Percentiles rank a stretch among this genome's conserved stretches.
phyloP scores from a whole-genome alignment of 2,797 vertebrate species.

The Sphaeramia orbicularis region DNA sequence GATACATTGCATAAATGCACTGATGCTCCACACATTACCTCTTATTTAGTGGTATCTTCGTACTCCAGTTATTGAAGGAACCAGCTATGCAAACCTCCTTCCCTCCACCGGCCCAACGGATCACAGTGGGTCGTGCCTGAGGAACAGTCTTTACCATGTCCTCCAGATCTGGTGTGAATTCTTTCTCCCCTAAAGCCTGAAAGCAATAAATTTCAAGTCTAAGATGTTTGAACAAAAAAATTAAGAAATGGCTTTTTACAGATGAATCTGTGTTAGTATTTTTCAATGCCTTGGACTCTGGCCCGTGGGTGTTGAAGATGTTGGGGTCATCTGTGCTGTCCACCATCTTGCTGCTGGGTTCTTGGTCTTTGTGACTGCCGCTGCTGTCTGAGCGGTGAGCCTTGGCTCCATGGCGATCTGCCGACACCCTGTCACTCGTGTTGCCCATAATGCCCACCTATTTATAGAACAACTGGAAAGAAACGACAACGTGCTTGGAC shows the following conservation, averaged over 20 bases:
- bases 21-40: constrained; percentile 81
- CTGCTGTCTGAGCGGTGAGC: constrained; percentile 89
- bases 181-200: constrained; percentile 87
- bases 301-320: constrained; percentile 91
- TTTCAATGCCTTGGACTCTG: constrained; percentile 89
- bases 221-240: neutral
- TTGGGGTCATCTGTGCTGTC: constrained; percentile 96
- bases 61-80: constrained; percentile 96
- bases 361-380: constrained; percentile 90
- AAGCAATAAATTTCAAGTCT: constrained; percentile 1
- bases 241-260: neutral
- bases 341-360: constrained; percentile 91
- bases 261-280: neutral
- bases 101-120: constrained; percentile 96
- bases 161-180: constrained; percentile 92
- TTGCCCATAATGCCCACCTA: constrained; percentile 89
- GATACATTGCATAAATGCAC: neutral
- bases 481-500: constrained; percentile 1
- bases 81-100: constrained; percentile 97
- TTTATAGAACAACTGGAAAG: constrained; percentile 9
- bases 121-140: constrained; percentile 95
- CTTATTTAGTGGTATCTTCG: constrained; percentile 97
- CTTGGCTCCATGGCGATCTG: constrained; percentile 92
- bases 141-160: constrained; percentile 90
- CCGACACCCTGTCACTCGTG: constrained; percentile 92